Percentiles rank a stretch among this genome's conserved stretches.
phyloP scores from a whole-genome alignment of 2,888 invertebrate species.

The Sacculina carcini region DNA sequence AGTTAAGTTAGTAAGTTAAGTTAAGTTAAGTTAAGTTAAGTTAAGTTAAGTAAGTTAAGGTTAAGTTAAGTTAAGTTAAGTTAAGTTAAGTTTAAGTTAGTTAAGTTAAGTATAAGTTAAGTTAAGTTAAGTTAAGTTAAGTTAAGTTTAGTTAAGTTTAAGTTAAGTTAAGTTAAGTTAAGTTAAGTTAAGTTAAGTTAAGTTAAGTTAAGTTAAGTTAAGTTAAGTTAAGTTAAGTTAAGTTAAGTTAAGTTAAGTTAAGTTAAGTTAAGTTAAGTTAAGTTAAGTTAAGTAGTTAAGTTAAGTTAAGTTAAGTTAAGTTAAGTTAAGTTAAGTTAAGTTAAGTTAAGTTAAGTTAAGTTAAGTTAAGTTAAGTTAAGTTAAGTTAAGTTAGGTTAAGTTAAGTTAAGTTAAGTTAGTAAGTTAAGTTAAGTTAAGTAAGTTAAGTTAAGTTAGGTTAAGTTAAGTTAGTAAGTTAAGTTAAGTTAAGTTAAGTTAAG shows the following conservation, averaged over 20 bases:
- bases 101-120: not conserved
- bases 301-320: not conserved
- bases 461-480: no score
- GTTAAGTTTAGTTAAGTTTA: no score
- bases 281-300: not conserved
- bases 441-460: not conserved
- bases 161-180: constrained; percentile 1
- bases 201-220: not conserved
- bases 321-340: not conserved
- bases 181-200: not conserved
- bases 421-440: no score
- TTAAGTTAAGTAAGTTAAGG: not conserved
- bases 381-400: no score
- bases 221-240: not conserved
- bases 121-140: constrained; percentile 1
- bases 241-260: not conserved
- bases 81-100: not conserved
- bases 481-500: no score
- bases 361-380: no score
- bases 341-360: not conserved
- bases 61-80: not conserved
- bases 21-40: no score
- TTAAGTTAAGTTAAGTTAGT: no score
- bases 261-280: not conserved
- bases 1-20: no score